Percentiles rank a stretch among this genome's conserved stretches.
Evolutionary conservation across 2,888 invertebrate genomes (phyloP).

Genomic region (Entomobrya proxima): DNA sequence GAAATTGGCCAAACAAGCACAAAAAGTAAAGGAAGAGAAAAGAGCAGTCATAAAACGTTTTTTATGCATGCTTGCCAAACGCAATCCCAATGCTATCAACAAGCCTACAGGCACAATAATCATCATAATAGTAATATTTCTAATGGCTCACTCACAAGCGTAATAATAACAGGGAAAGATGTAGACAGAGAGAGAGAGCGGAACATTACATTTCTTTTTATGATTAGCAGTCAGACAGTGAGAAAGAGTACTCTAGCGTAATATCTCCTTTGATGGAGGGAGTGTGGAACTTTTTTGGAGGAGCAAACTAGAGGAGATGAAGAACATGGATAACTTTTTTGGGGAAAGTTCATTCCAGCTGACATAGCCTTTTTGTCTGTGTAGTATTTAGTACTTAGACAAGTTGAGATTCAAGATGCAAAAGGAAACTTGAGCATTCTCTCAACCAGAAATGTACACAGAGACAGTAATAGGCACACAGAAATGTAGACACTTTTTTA

Average conservation of each 20-base stretch:
- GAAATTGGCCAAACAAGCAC: constrained; percentile 28
- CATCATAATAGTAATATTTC: constrained; percentile 22
- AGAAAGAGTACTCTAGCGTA: not conserved
- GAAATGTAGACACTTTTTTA: not conserved
- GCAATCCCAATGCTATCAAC: not conserved
- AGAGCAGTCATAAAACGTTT: constrained; percentile 12
- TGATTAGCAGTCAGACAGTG: constrained; percentile 28
- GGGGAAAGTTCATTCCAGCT: constrained; percentile 58
- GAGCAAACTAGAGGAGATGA: not conserved
- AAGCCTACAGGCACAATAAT: not conserved
- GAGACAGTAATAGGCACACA: not conserved
- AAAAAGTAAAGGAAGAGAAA: not conserved
- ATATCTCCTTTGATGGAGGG: not conserved
- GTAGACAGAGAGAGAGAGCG: not conserved
- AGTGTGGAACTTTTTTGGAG: too few relatives aligned
- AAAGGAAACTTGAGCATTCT: constrained; percentile 2
- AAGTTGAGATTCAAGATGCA: not conserved
- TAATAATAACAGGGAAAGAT: not conserved
- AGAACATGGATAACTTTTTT: not conserved
- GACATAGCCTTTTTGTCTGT: constrained; percentile 11
- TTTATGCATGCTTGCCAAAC: not conserved
- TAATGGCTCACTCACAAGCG: not conserved
- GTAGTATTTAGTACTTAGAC: not conserved
- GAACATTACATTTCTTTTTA: constrained; percentile 55
- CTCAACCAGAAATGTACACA: not conserved